Base-by-base conservation (phyloP, 2,888 invertebrate genomes). In the Antheraea yamamai region DNA sequence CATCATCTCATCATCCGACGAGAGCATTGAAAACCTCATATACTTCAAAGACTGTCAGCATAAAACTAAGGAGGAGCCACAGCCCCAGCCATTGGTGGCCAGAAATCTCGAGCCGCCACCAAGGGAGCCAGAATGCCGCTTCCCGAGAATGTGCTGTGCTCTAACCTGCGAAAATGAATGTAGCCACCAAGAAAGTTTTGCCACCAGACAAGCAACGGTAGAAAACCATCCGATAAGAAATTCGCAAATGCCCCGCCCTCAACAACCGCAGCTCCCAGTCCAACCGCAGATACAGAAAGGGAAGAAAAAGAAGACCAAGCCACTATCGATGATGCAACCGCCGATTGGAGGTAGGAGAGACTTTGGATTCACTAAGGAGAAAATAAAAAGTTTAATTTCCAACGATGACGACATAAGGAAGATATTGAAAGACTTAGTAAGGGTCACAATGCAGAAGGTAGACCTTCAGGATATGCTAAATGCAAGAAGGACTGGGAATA, bases 361-460 rank as follows among this genome's bases (percentile, higher is more conserved):
- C 35, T 80, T 84, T 1, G 89, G 88, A 0, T 87, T 90, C 51
- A 90, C 94, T 0, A 91, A 91, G 73, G 91, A 93, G 4, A 87
- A 87, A 71, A 93, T 95, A 6, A 93, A 92, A 76, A 86, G 82
- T 7, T 75, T 95, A 10, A 91, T 95, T 51, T 86, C 93, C 0
- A 86, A 92, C 47, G 94, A 95, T 76, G 85, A 87, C 3, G 94
- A 95, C 76, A 92, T 95, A n/a, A 89, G 91, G 78, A 92, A 91
- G 83, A 94, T 95, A 64, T 82, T 95, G 73, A 93, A 90, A 76
- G 93, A 94, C 64, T 81, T 95, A 2, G 94, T 95, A 47, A 89
- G 89, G 77, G 94, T 95, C 0, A 93, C 94, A 1, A 94, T 94
- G 91, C 88, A 93, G 85, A 95, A 95, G 79, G 92, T 91, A 8